These are phyloP conservation scores for Tetrapedia diversipes DNA, from an alignment of 2,888 invertebrate genomes.

Conservation along the genomic window DNA sequence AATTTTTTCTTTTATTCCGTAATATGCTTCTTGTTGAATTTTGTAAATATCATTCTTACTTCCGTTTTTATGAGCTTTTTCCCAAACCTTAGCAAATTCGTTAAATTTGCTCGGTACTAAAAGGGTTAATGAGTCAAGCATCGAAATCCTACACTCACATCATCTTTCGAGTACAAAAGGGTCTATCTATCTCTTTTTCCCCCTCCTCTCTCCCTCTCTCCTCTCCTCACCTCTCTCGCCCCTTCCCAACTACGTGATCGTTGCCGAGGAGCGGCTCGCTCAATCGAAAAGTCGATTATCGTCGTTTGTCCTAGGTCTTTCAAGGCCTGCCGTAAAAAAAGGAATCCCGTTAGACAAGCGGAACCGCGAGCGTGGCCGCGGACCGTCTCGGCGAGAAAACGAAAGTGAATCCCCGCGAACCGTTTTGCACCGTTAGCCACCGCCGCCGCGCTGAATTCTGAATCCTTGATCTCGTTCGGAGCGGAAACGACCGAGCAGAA, in stretches of 20 bases:
- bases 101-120: too few species aligned
- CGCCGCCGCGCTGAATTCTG: constrained; percentile 18
- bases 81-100: too few species aligned
- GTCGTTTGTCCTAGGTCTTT: constrained; percentile 50
- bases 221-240: too few species aligned
- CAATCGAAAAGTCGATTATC: constrained; percentile 35
- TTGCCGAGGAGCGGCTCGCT: constrained; percentile 22
- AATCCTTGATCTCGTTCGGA: constrained; percentile 42
- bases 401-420: constrained; percentile 43
- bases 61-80: too few species aligned
- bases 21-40: too few species aligned
- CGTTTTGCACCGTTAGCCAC: constrained; percentile 44
- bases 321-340: constrained; percentile 43
- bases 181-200: too few species aligned
- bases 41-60: too few species aligned
- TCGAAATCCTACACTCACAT: too few species aligned
- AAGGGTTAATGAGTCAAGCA: too few species aligned
- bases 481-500: constrained; percentile 26
- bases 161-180: too few species aligned
- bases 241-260: constrained; percentile 39
- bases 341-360: constrained; percentile 50
- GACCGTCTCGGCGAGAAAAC: constrained; percentile 35
- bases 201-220: too few species aligned
- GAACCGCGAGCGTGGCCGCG: constrained; percentile 8
- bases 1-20: too few species aligned